These are phyloP conservation scores for Tanypteryx hageni DNA, from an alignment of 2,888 invertebrate genomes.

Conservation along the genomic window DNA sequence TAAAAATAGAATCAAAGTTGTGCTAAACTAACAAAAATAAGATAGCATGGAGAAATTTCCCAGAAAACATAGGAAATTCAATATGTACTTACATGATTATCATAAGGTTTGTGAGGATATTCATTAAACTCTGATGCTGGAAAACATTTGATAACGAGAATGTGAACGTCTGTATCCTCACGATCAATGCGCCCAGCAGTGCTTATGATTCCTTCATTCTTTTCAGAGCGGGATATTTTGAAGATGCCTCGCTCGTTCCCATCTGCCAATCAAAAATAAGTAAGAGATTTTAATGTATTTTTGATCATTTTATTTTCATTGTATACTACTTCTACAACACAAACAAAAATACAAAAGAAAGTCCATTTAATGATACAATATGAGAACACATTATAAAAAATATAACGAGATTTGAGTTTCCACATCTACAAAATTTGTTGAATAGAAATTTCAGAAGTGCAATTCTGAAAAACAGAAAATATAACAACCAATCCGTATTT, in stretches of 20 bases:
- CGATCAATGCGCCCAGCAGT: conserved; percentile 82
- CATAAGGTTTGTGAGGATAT: conserved; percentile 78
- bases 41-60: not conserved
- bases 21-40: not conserved
- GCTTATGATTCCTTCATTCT: conserved; percentile 81
- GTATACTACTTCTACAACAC: too few relatives aligned
- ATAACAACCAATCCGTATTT: too few relatives aligned
- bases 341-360: too few relatives aligned
- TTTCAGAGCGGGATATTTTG: conserved; percentile 79
- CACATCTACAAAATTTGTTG: too few relatives aligned
- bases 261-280: conserved; percentile 74
- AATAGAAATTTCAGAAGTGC: too few relatives aligned
- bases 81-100: conserved; percentile 78
- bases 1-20: not conserved
- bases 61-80: not conserved
- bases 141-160: conserved; percentile 84
- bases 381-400: too few relatives aligned
- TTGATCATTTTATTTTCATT: too few relatives aligned
- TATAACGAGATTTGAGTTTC: too few relatives aligned
- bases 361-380: too few relatives aligned
- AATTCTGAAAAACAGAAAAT: too few relatives aligned
- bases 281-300: too few relatives aligned
- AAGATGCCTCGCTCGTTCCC: conserved; percentile 84
- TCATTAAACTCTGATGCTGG: conserved; percentile 73
- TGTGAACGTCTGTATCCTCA: conserved; percentile 79